Evolutionary conservation across 2,797 vertebrate genomes (phyloP).

Genomic region (Tapirus indicus): DNA sequence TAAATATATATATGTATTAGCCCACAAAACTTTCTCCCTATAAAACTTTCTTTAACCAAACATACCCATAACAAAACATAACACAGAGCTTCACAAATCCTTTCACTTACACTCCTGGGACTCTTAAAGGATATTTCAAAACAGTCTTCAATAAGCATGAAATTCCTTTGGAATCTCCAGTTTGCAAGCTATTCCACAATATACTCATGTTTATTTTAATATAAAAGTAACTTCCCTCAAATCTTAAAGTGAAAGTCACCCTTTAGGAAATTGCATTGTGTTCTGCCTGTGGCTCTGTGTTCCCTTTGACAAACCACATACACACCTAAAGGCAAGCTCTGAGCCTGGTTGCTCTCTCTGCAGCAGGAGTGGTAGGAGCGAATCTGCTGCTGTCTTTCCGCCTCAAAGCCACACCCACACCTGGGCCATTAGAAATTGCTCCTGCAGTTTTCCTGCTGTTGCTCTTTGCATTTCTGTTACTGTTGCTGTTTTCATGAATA

Average conservation of each 20-base stretch:
- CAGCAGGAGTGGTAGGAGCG: not conserved
- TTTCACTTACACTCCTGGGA: not conserved
- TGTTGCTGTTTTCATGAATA: not conserved
- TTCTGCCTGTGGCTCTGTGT: not conserved
- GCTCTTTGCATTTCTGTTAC: not conserved
- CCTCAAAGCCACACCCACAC: not conserved
- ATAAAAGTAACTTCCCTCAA: not conserved
- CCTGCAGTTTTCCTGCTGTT: not conserved
- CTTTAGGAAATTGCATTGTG: not conserved
- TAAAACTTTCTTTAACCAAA: slow-evolving; percentile 34
- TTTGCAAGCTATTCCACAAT: not conserved
- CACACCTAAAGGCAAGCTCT: not conserved
- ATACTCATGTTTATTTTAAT: not conserved
- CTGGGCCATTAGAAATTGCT: not conserved
- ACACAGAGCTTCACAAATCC: not conserved
- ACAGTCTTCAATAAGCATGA: not conserved
- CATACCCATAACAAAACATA: not conserved
- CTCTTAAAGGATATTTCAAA: not conserved
- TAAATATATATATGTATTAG: not conserved
- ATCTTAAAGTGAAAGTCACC: not conserved
- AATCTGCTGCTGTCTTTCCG: no score
- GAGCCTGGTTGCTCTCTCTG: not conserved
- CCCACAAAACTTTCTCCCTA: not conserved
- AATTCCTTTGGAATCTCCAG: not conserved
- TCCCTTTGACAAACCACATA: not conserved